Percentiles rank a stretch among this genome's conserved stretches.
Conservation (phyloP, 1,140 invertebrate species). For the Apis mellifera region DNA sequence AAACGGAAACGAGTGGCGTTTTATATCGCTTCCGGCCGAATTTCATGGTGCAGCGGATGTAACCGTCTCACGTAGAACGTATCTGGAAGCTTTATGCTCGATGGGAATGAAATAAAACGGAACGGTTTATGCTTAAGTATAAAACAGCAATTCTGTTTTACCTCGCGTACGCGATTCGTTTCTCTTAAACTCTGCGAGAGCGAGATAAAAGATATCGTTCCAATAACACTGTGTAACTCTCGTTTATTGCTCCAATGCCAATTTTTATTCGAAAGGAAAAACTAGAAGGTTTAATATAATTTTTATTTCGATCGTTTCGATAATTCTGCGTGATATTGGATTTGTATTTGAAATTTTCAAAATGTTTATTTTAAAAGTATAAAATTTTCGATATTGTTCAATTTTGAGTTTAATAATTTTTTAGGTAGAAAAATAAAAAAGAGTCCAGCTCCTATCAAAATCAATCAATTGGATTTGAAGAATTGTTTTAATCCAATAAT, state of each 20-base stretch:
- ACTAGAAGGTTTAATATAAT: background rate
- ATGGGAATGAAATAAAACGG: slow-evolving; percentile 62
- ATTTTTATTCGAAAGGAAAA: background rate
- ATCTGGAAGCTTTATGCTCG: slow-evolving; percentile 62
- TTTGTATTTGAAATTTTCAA: too few relatives aligned
- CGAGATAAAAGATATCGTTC: slow-evolving; percentile 11
- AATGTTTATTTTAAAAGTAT: background rate
- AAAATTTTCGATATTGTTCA: too few relatives aligned
- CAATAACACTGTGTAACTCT: background rate
- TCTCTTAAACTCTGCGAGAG: slow-evolving; percentile 22
- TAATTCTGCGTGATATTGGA: too few relatives aligned
- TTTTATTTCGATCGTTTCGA: too few relatives aligned
- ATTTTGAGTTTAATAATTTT: too few relatives aligned
- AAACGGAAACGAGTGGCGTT: slow-evolving; percentile 34
- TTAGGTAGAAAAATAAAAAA: too few relatives aligned
- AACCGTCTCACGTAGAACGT: slow-evolving; percentile 56
- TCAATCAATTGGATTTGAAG: too few relatives aligned
- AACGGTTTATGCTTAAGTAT: slow-evolving; percentile 60
- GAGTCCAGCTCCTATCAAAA: background rate
- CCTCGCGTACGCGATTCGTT: slow-evolving; percentile 7
- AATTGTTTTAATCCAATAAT: too few relatives aligned
- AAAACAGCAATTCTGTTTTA: slow-evolving; percentile 25
- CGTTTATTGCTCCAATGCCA: background rate
- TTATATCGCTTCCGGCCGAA: slow-evolving; percentile 45
- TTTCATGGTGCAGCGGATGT: slow-evolving; percentile 25